Evolutionary conservation across 2,797 vertebrate species (phyloP).

Genomic region (Prunella strophiata): DNA sequence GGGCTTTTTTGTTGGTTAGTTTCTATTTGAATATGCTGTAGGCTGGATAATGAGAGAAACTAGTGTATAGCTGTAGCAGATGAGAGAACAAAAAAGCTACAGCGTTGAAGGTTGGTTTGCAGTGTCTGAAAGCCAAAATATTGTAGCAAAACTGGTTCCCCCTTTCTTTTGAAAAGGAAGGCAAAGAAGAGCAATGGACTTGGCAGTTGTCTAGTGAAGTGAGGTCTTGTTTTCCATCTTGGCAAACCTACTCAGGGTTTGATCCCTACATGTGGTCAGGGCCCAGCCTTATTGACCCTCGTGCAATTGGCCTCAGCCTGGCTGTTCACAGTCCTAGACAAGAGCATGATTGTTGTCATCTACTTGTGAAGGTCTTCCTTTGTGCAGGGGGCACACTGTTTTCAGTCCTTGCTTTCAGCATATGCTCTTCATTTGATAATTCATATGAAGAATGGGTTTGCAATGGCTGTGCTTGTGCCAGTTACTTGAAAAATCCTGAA

Average conservation of each 20-base stretch:
- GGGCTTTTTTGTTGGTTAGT: rapidly evolving
- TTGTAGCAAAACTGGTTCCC: background rate
- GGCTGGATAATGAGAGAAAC: background rate
- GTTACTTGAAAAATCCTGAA: background rate
- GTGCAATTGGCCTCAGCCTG: background rate
- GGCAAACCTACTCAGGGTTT: background rate
- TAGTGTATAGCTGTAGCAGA: rapidly evolving
- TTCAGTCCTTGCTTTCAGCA: background rate
- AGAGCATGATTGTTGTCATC: background rate
- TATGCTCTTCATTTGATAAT: background rate
- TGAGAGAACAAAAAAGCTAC: background rate
- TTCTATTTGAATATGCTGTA: background rate
- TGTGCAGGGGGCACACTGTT: background rate
- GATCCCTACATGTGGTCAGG: background rate
- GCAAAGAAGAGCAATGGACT: background rate
- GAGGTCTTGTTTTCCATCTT: background rate
- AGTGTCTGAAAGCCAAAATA: background rate
- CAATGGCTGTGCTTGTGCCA: rapidly evolving
- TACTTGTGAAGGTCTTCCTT: background rate
- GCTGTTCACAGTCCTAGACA: rapidly evolving
- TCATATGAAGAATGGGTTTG: background rate
- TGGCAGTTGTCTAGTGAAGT: background rate
- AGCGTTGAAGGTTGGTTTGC: background rate
- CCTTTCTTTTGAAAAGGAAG: background rate
- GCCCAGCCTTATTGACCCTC: rapidly evolving